Evolutionary conservation across 1,140 invertebrate species (phyloP).

Genomic region (Caenorhabditis latens): DNA sequence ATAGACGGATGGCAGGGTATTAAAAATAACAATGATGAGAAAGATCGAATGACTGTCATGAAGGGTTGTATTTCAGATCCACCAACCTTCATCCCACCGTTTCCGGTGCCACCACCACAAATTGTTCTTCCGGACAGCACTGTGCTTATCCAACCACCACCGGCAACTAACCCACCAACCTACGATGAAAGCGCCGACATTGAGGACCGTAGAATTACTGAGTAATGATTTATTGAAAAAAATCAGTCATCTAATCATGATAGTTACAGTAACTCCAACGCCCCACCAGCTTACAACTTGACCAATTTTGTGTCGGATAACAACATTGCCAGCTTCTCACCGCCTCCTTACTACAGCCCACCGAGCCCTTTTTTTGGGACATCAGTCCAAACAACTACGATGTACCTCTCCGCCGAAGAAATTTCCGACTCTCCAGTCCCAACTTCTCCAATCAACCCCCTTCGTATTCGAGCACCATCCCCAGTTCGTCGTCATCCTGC

Average conservation of each 20-base stretch:
- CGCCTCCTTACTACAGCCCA: conserved; percentile 24
- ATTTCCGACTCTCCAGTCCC: neutral
- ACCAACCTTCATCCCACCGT: neutral
- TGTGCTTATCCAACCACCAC: neutral
- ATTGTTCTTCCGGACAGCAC: neutral
- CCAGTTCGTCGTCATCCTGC: conserved; percentile 38
- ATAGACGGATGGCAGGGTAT: neutral
- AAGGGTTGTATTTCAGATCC: conserved; percentile 14
- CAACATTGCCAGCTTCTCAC: conserved; percentile 36
- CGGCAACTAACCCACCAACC: neutral
- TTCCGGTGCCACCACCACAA: conserved; percentile 18
- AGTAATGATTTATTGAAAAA: neutral
- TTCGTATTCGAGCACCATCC: neutral
- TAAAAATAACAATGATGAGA: neutral
- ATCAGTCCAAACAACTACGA: neutral
- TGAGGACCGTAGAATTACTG: conserved; percentile 36
- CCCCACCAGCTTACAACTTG: conserved; percentile 15
- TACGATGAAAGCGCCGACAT: conserved; percentile 32
- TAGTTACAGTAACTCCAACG: conserved; percentile 29
- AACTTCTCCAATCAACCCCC: neutral
- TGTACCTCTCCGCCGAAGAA: conserved; percentile 27
- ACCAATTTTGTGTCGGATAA: conserved; percentile 12
- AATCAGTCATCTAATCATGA: neutral
- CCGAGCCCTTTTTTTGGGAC: conserved; percentile 12
- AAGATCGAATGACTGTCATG: neutral